Evolutionary conservation across 2,797 vertebrate genomes (phyloP).

Genomic region (Ceyx erithaca): DNA sequence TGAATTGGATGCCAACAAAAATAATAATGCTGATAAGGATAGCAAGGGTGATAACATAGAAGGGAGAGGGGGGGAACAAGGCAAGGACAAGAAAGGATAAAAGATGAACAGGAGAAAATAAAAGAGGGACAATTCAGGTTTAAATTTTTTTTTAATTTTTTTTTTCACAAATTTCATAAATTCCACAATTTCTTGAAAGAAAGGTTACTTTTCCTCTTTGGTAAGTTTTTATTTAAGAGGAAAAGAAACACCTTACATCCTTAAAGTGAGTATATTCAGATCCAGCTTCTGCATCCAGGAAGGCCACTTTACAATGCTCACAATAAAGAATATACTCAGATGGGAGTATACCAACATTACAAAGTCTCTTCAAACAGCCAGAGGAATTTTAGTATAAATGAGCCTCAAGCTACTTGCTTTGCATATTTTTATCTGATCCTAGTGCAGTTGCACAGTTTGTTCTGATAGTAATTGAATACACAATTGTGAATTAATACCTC

Average conservation of each 20-base stretch:
- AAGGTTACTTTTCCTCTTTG: background rate
- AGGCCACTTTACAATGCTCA: background rate
- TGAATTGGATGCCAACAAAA: background rate
- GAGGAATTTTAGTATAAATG: slow-evolving; percentile 41
- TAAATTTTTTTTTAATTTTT: background rate
- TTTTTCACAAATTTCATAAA: background rate
- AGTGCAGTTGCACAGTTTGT: slow-evolving; percentile 21
- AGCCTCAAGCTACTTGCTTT: slow-evolving; percentile 51
- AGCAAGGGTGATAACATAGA: background rate
- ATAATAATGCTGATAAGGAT: slow-evolving; percentile 18
- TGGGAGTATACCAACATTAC: slow-evolving; percentile 23
- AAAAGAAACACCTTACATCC: background rate
- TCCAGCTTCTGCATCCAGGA: background rate
- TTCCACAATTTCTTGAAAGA: background rate
- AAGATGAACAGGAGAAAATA: background rate
- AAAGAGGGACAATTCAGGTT: background rate
- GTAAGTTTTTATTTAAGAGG: background rate
- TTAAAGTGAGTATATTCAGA: background rate
- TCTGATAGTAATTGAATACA: slow-evolving; percentile 31
- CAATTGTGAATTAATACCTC: slow-evolving; percentile 31
- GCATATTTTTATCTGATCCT: slow-evolving; percentile 53
- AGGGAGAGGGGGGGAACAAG: background rate
- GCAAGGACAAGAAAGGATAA: slow-evolving; percentile 29
- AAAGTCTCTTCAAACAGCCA: slow-evolving; percentile 41
- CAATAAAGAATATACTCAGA: slow-evolving; percentile 18